Evolutionary conservation across 1,140 invertebrate species (phyloP).

Genomic region (Homalodisca vitripennis): DNA sequence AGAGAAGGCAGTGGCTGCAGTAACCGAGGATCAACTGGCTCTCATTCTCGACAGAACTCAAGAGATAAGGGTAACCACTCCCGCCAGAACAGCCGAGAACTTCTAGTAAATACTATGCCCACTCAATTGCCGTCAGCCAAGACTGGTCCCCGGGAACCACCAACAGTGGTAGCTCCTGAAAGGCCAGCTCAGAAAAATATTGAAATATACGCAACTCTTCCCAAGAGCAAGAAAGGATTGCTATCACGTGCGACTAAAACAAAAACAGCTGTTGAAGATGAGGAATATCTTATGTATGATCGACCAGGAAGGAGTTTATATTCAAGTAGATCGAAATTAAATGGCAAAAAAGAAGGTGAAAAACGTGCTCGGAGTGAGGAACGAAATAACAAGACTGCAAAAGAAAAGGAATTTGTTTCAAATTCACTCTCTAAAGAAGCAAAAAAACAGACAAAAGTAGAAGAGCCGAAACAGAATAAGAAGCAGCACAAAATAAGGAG

Average conservation of each 20-base stretch:
- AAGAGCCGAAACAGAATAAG: slow-evolving; percentile 73
- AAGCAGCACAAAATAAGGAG: slow-evolving; percentile 89
- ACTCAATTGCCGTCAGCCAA: slow-evolving; percentile 42
- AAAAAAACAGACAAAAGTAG: slow-evolving; percentile 55
- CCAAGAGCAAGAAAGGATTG: slow-evolving; percentile 73
- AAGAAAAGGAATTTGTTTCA: slow-evolving; percentile 41
- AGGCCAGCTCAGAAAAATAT: slow-evolving; percentile 66
- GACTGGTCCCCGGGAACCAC: slow-evolving; percentile 12
- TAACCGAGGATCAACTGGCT: slow-evolving; percentile 46
- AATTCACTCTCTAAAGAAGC: slow-evolving; percentile 42
- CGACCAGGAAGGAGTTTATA: slow-evolving; percentile 61
- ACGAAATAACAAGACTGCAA: slow-evolving; percentile 60
- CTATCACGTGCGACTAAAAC: slow-evolving; percentile 42
- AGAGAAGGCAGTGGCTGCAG: slow-evolving; percentile 69
- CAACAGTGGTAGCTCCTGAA: slow-evolving; percentile 43
- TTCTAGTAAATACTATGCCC: slow-evolving; percentile 50
- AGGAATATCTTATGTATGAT: slow-evolving; percentile 65
- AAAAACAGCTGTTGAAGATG: slow-evolving; percentile 65
- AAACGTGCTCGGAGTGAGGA: slow-evolving; percentile 82
- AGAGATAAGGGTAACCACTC: slow-evolving; percentile 60
- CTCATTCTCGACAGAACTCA: slow-evolving; percentile 64
- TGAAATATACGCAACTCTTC: slow-evolving; percentile 87
- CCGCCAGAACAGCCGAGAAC: slow-evolving; percentile 62
- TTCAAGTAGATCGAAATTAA: slow-evolving; percentile 60
- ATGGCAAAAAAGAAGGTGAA: slow-evolving; percentile 70